These are phyloP conservation scores for Disparrhopalites patrizii DNA, from an alignment of 2,888 invertebrate species.

Conservation along the genomic window DNA sequence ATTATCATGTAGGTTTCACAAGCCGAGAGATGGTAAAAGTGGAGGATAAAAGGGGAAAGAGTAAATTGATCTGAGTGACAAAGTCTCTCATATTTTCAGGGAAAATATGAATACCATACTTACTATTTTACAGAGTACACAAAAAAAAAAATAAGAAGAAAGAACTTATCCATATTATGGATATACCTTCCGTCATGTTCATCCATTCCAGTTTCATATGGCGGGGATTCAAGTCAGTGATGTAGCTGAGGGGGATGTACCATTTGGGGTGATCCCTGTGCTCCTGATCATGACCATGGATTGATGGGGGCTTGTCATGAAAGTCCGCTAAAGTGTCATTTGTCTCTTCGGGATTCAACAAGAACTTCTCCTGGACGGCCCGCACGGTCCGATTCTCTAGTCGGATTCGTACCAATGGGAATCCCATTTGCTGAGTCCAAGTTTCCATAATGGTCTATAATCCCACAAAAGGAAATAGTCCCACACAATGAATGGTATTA, in stretches of 20 bases:
- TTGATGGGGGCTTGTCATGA: constrained; percentile 47
- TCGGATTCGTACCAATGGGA: constrained; percentile 68
- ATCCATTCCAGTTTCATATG: constrained; percentile 66
- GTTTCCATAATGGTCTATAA: constrained; percentile 66
- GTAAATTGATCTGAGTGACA: neutral
- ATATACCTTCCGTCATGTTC: constrained; percentile 72
- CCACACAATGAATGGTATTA: too few species aligned
- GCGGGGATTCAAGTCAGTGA: constrained; percentile 62
- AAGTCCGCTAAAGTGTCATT: constrained; percentile 49
- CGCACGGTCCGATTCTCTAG: constrained; percentile 61
- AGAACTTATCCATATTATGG: neutral
- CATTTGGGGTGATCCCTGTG: constrained; percentile 60
- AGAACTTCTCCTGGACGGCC: constrained; percentile 65
- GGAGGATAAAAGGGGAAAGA: neutral
- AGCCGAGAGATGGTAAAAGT: too few species aligned
- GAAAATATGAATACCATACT: too few species aligned
- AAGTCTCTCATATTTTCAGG: too few species aligned
- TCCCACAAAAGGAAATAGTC: too few species aligned
- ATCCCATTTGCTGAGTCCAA: constrained; percentile 80
- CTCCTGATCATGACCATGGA: neutral
- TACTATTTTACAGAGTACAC: neutral
- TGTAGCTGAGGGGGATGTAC: constrained; percentile 75
- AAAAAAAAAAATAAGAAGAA: neutral
- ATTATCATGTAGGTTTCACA: too few species aligned
- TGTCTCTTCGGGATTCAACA: constrained; percentile 48